phyloP scores from a whole-genome alignment of 2,888 invertebrate species.

The Cephonodes hylas region DNA sequence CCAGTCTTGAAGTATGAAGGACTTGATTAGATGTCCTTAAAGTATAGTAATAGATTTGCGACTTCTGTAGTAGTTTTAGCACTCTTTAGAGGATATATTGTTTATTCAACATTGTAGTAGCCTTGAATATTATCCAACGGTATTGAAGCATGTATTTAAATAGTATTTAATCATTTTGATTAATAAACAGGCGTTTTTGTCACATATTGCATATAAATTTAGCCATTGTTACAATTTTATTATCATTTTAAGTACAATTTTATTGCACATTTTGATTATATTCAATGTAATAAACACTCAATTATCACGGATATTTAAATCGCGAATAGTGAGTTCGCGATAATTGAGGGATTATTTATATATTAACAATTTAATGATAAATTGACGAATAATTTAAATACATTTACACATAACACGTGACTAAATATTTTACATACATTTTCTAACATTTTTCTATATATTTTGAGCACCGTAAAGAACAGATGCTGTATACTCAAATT shows the following conservation, averaged over 20 bases:
- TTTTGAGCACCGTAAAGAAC: background rate
- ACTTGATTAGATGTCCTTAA: too few species aligned
- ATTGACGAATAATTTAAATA: slow-evolving; percentile 8
- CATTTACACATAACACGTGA: background rate
- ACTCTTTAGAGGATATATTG: background rate
- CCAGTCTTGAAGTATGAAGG: too few species aligned
- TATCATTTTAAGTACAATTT: slow-evolving; percentile 1
- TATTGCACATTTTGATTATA: slow-evolving; percentile 7
- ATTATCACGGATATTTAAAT: background rate
- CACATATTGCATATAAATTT: background rate
- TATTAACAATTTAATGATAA: background rate
- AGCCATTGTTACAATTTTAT: background rate
- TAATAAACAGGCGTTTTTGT: background rate
- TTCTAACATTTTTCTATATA: background rate
- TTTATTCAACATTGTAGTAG: background rate
- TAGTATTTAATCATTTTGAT: background rate
- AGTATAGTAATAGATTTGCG: too few species aligned
- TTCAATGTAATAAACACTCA: background rate
- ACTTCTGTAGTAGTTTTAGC: too few species aligned
- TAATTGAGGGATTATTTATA: background rate
- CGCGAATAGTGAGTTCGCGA: background rate
- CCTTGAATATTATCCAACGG: background rate
- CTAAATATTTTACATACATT: background rate
- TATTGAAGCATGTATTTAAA: background rate
- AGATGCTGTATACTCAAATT: background rate